A percentile compares a stretch with the other conserved stretches of the same genome.
Conservation (phyloP, 2,797 vertebrate genomes). For the Helostoma temminkii region DNA sequence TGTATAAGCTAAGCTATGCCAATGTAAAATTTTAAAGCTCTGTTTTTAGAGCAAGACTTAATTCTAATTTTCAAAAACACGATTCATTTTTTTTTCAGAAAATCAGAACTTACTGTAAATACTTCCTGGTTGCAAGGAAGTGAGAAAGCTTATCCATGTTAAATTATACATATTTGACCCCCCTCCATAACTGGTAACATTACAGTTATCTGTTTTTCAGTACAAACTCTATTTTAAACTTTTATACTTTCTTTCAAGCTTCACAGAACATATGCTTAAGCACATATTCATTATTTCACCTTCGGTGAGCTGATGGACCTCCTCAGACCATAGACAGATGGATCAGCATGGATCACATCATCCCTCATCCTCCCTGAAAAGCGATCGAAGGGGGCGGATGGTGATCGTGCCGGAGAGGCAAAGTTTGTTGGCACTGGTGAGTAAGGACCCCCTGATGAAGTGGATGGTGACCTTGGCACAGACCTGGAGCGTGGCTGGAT, state of each 20-base stretch:
- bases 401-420: slow-evolving; percentile 89
- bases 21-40: neutral
- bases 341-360: slow-evolving; percentile 89
- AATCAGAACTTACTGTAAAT: too few relatives aligned
- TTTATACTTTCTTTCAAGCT: neutral
- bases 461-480: slow-evolving; percentile 92
- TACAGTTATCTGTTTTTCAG: neutral
- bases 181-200: neutral
- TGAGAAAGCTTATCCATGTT: too few relatives aligned
- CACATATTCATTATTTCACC: slow-evolving; percentile 73
- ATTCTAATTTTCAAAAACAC: neutral
- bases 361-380: slow-evolving; percentile 82
- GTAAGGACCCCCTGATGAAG: slow-evolving; percentile 90
- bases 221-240: too few relatives aligned
- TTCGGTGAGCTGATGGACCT: slow-evolving; percentile 94
- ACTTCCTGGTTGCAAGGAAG: too few relatives aligned
- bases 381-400: slow-evolving; percentile 88
- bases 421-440: slow-evolving; percentile 84
- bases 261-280: neutral
- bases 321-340: slow-evolving; percentile 88
- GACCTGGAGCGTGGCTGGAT: slow-evolving; percentile 92
- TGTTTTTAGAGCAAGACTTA: neutral
- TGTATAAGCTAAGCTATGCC: neutral
- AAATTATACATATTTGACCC: too few relatives aligned
- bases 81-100: too few relatives aligned